These are phyloP conservation scores for Pterois miles DNA, from an alignment of 2,797 vertebrate genomes.

Conservation along the genomic window DNA sequence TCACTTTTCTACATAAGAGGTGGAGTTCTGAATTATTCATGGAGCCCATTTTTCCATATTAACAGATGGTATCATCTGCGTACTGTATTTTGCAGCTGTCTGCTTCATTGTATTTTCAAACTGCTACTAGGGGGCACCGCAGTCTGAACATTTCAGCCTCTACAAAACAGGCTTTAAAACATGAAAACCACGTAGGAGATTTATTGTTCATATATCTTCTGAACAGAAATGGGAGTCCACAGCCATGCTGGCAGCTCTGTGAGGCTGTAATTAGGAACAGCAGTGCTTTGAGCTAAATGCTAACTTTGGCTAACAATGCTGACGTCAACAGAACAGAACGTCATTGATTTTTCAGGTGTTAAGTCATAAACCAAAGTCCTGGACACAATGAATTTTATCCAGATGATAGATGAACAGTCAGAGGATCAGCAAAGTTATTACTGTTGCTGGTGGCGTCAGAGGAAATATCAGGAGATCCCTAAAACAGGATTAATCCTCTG, in stretches of 20 bases:
- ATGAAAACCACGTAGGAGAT: background rate
- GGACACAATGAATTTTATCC: background rate
- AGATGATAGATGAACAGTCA: background rate
- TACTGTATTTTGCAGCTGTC: background rate
- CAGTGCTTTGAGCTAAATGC: background rate
- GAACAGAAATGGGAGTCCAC: background rate
- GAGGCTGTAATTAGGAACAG: background rate
- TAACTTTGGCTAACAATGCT: background rate
- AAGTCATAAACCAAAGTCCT: background rate
- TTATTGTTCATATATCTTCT: background rate
- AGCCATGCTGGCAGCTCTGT: background rate
- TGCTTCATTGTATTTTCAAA: background rate
- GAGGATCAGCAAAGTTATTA: background rate
- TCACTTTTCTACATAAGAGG: background rate
- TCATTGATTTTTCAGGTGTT: background rate
- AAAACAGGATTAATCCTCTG: background rate
- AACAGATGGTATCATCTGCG: background rate
- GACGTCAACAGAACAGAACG: too few species aligned
- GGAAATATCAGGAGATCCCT: background rate
- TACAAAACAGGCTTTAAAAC: background rate
- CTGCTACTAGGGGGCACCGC: background rate
- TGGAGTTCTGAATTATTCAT: constrained; percentile 13
- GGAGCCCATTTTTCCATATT: background rate
- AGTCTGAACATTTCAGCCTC: background rate
- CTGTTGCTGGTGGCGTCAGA: background rate